Evolutionary conservation across 2,888 invertebrate genomes (phyloP), one percentile per base, ranked within the genome.

Genomic region (Leptinotarsa haldemani): DNA sequence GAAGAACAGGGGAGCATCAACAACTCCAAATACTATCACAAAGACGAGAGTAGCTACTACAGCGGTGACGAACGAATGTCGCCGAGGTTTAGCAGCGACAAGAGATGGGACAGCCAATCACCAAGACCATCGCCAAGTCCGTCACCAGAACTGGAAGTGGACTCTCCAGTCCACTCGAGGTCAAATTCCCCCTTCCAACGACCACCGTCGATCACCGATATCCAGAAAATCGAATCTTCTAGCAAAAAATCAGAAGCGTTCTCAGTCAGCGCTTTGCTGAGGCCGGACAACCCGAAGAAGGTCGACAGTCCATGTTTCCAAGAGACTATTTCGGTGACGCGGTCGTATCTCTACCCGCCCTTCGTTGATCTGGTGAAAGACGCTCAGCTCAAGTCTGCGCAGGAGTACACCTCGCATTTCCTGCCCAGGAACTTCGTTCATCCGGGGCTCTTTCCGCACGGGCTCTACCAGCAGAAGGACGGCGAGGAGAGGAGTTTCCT

Each of bases 221-320:
- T 88, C 13, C 84, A 85, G 48, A 86, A 86, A 79, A 83, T 73
- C 86, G 90, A 80, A 7, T 81, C 84, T 47, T 87, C 87, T 12
- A 88, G 90, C 13, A 94, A 94, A 86, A 92, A 93, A 88, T 95
- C 94, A 16, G 95, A 95, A 88, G 90, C 94, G 30, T 96, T 95
- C 87, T 95, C 95, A 70, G 95, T 96, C 56, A 94, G 94, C 77
- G 95, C 95, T 0, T 88, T 96, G 50, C 87, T 96, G 65, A 90
- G 94, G 86, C 94, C 95, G 71, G 95, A 95, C 84, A 92, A 94
- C 58, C 94, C 87, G 0, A 87, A 87, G 85, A 86, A 75, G 88
- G 88, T 78, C 70, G 78, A 63, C 56, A 78, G 13, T 85, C 88
- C 73, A 87, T 50, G 88, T 88, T 22, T 74, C 48, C 79, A 79